Evolutionary conservation across 1,140 invertebrate genomes (phyloP).

Genomic region (Heliconius congener): DNA sequence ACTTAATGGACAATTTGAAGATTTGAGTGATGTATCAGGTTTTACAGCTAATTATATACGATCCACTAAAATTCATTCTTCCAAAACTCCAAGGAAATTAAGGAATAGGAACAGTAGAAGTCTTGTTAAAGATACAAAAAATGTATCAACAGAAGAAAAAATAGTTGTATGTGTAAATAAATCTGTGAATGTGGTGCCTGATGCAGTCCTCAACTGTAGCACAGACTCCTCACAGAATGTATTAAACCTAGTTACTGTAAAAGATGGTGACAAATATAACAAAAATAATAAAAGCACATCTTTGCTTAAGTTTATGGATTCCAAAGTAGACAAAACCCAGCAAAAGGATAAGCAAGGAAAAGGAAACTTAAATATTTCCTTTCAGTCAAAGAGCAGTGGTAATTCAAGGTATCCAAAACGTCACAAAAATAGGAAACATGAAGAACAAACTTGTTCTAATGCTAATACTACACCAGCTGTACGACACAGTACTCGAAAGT

Average conservation of each 20-base stretch:
- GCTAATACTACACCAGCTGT: slow-evolving; percentile 34
- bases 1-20: slow-evolving; percentile 67
- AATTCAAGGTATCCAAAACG: slow-evolving; percentile 68
- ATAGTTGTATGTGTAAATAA: slow-evolving; percentile 66
- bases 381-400: slow-evolving; percentile 56
- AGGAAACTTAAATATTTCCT: slow-evolving; percentile 55
- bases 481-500: slow-evolving; percentile 42
- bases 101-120: slow-evolving; percentile 55
- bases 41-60: slow-evolving; percentile 76
- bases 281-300: slow-evolving; percentile 62
- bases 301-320: slow-evolving; percentile 60
- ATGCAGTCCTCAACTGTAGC: slow-evolving; percentile 56
- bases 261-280: slow-evolving; percentile 47
- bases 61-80: slow-evolving; percentile 66
- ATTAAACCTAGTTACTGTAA: slow-evolving; percentile 62
- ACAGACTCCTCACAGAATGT: slow-evolving; percentile 70
- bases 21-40: slow-evolving; percentile 74
- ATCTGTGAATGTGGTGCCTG: slow-evolving; percentile 53
- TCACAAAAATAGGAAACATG: slow-evolving; percentile 44
- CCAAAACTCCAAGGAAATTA: slow-evolving; percentile 60
- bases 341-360: slow-evolving; percentile 33
- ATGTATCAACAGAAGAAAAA: slow-evolving; percentile 40
- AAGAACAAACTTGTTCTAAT: slow-evolving; percentile 29
- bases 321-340: slow-evolving; percentile 38
- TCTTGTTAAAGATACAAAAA: slow-evolving; percentile 55